phyloP scores from a whole-genome alignment of 30 jellyfish, hydroid and myxozoan species.

The Hydra vulgaris region DNA sequence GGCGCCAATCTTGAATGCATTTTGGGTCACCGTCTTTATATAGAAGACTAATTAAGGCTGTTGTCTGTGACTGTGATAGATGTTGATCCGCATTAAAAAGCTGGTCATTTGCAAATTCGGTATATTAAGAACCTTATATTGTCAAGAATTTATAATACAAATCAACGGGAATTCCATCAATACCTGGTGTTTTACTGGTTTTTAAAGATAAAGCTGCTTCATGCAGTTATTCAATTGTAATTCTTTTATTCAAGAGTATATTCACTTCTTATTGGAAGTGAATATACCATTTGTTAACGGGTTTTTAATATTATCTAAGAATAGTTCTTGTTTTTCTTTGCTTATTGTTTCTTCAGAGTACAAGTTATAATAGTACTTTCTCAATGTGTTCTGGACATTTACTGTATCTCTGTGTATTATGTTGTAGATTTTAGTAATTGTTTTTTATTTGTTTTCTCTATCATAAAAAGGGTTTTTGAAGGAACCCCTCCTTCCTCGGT shows the following conservation, averaged over 20 bases:
- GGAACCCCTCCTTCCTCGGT: background rate
- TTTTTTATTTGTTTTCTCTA: background rate
- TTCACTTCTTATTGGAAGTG: too few relatives aligned
- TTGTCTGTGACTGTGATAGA: too few relatives aligned
- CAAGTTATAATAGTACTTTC: too few relatives aligned
- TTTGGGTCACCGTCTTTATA: too few relatives aligned
- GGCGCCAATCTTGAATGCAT: constrained; percentile 18
- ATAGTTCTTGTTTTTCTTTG: background rate
- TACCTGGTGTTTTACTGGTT: background rate
- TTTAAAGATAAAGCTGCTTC: background rate
- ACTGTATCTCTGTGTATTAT: background rate
- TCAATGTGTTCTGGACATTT: background rate
- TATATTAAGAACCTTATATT: too few relatives aligned
- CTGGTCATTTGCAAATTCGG: too few relatives aligned
- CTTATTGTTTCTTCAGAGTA: background rate
- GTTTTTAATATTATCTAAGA: too few relatives aligned
- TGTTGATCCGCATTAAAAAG: too few relatives aligned
- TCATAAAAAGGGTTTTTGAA: background rate
- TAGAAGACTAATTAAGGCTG: too few relatives aligned
- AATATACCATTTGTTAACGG: background rate
- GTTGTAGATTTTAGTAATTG: background rate
- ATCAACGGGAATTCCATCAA: too few relatives aligned
- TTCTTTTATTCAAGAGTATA: too few relatives aligned
- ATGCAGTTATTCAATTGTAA: background rate
- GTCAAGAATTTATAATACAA: too few relatives aligned